phyloP scores from a whole-genome alignment of 2,797 vertebrate genomes.

The Crocidura indochinensis region DNA sequence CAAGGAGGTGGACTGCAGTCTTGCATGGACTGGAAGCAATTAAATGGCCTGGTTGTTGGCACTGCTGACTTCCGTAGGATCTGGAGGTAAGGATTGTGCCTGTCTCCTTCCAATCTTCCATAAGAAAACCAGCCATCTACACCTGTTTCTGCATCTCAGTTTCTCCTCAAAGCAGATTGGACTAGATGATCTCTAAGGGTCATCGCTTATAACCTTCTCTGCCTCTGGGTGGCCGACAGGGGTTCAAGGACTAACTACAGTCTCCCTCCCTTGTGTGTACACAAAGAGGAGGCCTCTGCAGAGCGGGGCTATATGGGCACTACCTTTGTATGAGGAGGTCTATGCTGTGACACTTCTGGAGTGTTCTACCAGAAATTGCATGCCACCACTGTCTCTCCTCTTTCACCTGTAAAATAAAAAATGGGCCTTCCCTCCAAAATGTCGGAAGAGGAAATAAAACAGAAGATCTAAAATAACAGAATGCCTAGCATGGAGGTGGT shows the following conservation, averaged over 20 bases:
- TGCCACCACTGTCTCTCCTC: not conserved
- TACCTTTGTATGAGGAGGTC: not conserved
- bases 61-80: constrained; percentile 83
- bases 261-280: not conserved
- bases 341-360: not conserved
- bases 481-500: not conserved
- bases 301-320: not conserved
- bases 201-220: not conserved
- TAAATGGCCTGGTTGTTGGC: constrained; percentile 79
- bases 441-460: constrained; percentile 33
- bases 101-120: not conserved
- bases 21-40: constrained; percentile 89
- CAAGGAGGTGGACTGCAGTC: constrained; percentile 79
- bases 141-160: constrained; percentile 47
- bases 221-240: constrained; percentile 34
- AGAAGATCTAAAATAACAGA: not conserved
- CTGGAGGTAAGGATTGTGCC: not conserved
- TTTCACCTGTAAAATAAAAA: constrained; percentile 30
- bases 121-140: not conserved
- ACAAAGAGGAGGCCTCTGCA: not conserved
- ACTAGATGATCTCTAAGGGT: not conserved
- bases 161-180: not conserved
- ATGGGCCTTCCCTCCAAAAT: not conserved
- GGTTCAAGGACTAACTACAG: not conserved
- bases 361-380: not conserved